Evolutionary conservation across 2,888 invertebrate genomes (phyloP), one percentile per base, ranked within the genome.

Genomic region (Ptychoptera albimana): DNA sequence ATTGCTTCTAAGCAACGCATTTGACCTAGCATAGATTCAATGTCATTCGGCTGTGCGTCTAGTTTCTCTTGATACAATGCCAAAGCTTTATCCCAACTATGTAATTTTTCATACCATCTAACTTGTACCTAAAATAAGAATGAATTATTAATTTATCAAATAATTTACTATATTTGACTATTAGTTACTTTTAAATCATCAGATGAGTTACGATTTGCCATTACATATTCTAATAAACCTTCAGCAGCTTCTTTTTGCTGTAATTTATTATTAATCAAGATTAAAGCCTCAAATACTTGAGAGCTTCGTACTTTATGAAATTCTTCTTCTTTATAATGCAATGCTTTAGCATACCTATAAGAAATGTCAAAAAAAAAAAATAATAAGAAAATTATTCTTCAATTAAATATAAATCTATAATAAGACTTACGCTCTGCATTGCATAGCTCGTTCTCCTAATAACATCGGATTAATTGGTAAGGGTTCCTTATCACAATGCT

Each of bases 211-310:
- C 82, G 77, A 55, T 84, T 77, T 14, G 76, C 82, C 76, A 87
- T 88, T 2, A 92, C 92, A 57, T 88, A 83, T 56, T 88, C 85
- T 4, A 98, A 63, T 2, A 91, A 66, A 44, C 97, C 97, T 56
- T 91, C 88, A 0, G 98, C 97, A 0, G 97, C 96, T 64, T 98
- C 98, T 49, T 94, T 91, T 59, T 97, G 96, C 59, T 97, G 96
- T 29, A 99, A 68, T 64, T 98, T 97, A 61, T 98, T 98, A 61
- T 98, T 98, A 50, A 97, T 97, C 39, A 84, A 84, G 54, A 97
- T 96, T 1, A 97, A 69, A 1, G 92, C 82, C 60, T 96, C 96
- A 9, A 96, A 81, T 0, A 94, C 89, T 55, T 84, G 82, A 9
- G 88, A 79, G 48, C 79, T 87, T 2, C 83, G 79, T 13, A 77